A percentile compares a stretch with the other conserved stretches of the same genome.
These are phyloP conservation scores for Homarus americanus DNA, from an alignment of 1,140 invertebrate species.

Conservation along the genomic window DNA sequence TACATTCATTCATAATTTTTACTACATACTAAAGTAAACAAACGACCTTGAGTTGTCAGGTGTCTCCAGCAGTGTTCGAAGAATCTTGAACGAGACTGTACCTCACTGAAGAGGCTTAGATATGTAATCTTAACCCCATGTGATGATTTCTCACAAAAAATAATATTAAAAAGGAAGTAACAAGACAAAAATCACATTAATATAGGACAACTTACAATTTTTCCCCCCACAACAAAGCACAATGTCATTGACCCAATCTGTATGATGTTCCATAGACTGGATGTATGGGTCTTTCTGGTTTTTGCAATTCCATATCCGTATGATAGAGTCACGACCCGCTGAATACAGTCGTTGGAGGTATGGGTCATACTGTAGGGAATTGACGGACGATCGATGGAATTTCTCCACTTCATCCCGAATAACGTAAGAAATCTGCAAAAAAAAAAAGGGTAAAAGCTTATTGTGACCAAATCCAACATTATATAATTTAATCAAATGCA, in stretches of 20 bases:
- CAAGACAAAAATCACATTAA: background rate
- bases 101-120: too few relatives aligned
- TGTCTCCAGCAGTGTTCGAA: too few relatives aligned
- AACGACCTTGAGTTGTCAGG: too few relatives aligned
- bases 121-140: too few relatives aligned
- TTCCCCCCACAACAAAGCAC: slow-evolving; percentile 97
- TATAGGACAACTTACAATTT: slow-evolving; percentile 84
- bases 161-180: too few relatives aligned
- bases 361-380: slow-evolving; percentile 96
- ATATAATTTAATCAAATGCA: too few relatives aligned
- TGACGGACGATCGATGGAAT: slow-evolving; percentile 96
- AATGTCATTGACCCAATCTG: slow-evolving; percentile 99
- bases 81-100: too few relatives aligned
- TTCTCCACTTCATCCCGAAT: slow-evolving; percentile 97
- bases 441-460: too few relatives aligned
- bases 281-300: slow-evolving; percentile 89
- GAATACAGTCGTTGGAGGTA: slow-evolving; percentile 93
- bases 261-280: slow-evolving; percentile 97
- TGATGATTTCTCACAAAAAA: too few relatives aligned
- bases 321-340: slow-evolving; percentile 98
- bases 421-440: slow-evolving; percentile 94
- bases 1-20: too few relatives aligned
- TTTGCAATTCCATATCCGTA: slow-evolving; percentile 94
- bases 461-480: too few relatives aligned
- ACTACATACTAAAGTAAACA: too few relatives aligned